Base-by-base conservation (phyloP, 2,888 invertebrate genomes). In the Tinea pellionella region DNA sequence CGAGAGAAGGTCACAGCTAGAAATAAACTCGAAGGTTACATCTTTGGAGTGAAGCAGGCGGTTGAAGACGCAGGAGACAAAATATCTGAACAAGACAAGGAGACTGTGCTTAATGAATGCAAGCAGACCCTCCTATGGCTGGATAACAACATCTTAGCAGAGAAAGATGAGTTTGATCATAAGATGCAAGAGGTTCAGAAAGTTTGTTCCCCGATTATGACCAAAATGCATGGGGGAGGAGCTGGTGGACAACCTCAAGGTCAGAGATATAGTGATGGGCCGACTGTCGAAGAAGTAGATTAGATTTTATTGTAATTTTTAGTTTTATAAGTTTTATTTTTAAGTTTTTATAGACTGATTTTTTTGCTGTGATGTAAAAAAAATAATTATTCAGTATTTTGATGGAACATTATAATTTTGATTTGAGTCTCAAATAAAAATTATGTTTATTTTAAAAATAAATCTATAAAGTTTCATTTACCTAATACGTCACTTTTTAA, bases 131-230 rank as follows among this genome's bases (percentile, higher is more conserved):
- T 93, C 64, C 77, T 89, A 29, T 95, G 95, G 94, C 76, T 95
- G 60, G 94, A 95, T 67, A 84, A 87, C 47, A 94, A 95, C 72
- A 88, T 90, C 3, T 76, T 93, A 61, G 94, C 94, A n/a, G 94
- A 94, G 64, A 93, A 93, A 68, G 93, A 93, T 53, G 94, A 94
- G 69, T 93, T 89, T 67, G 93, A 94, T 58, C 90, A 93, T 69
- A 92, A 92, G 69, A 77, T 93, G 64, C 92, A 93, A 29, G 72
- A 75, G 51, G 62, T 78, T 0, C 68, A 63, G 1, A 63, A 61
- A 19, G 70, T 70, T 2, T 80, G 78, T 62, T 65, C 67, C 81
- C 73, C 92, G 0, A 74, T 92, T 60, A 93, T 93, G 92, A 86
- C 87, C 59, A 91, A 77, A 62, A 65, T 83, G n/a, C 78, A 80